Evolutionary conservation across 2,797 vertebrate species (phyloP).

Genomic region (Falco novaeseelandiae): DNA sequence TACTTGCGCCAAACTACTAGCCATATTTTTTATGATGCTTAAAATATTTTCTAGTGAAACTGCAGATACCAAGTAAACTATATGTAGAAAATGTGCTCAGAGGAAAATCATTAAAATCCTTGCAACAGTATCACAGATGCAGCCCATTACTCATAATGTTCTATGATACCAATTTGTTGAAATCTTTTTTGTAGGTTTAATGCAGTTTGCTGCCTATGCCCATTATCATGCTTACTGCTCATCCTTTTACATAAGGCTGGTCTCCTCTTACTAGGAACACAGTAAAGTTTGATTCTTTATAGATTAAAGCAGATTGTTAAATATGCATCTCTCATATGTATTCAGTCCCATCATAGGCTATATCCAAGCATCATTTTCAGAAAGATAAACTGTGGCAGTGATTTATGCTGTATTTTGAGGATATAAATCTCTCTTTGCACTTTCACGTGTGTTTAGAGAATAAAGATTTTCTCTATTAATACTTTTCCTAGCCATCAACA

Average conservation of each 20-base stretch:
- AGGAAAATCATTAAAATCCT: not conserved
- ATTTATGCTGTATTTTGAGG: conserved; percentile 57
- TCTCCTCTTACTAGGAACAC: conserved; percentile 50
- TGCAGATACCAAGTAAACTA: not conserved
- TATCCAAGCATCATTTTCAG: conserved; percentile 20
- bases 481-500: not conserved
- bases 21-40: not conserved
- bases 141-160: conserved; percentile 40
- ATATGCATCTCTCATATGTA: conserved; percentile 35
- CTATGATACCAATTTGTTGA: conserved; percentile 28
- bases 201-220: not conserved
- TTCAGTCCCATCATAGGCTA: not conserved
- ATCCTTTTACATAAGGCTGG: conserved; percentile 37
- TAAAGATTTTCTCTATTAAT: conserved; percentile 41
- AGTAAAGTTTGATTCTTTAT: conserved; percentile 23
- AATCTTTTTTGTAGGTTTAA: conserved; percentile 63
- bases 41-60: not conserved
- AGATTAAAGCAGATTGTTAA: conserved; percentile 59
- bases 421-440: conserved; percentile 20
- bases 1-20: not conserved
- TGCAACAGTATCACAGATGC: not conserved
- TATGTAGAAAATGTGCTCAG: not conserved
- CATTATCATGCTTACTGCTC: conserved; percentile 14
- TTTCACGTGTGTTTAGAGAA: conserved; percentile 14
- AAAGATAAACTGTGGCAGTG: conserved; percentile 50